Conservation (phyloP, 92 coral and sea anemone species). For the Zoanthus gigantus region DNA sequence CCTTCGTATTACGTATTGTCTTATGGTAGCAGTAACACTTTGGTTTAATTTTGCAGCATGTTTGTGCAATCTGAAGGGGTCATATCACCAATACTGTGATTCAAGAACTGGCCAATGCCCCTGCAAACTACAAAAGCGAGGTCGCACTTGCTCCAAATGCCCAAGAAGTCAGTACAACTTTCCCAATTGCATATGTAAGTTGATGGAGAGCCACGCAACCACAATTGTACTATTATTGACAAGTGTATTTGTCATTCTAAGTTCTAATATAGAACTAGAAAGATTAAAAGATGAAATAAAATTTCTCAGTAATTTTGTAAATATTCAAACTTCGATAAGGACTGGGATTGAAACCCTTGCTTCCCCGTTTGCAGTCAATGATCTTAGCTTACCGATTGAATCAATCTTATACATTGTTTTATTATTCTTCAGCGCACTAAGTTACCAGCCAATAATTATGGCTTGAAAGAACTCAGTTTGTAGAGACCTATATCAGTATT, state of each 20-base stretch:
- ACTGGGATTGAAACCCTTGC: too few species aligned
- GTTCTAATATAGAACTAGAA: too few species aligned
- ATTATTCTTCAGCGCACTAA: too few species aligned
- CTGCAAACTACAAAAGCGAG: slow-evolving; percentile 75
- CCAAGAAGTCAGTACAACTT: slow-evolving; percentile 79
- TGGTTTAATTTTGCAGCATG: slow-evolving; percentile 67
- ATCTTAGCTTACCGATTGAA: too few species aligned
- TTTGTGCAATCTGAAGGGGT: slow-evolving; percentile 75
- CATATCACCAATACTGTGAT: slow-evolving; percentile 71
- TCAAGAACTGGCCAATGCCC: slow-evolving; percentile 81
- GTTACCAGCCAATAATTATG: too few species aligned
- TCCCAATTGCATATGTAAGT: slow-evolving; percentile 93
- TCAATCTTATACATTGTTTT: too few species aligned
- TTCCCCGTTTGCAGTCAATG: too few species aligned
- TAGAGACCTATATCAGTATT: too few species aligned
- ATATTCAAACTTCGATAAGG: too few species aligned
- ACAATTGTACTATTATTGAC: not conserved
- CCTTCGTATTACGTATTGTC: too few species aligned
- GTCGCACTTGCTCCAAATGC: slow-evolving; percentile 82
- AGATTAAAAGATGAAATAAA: too few species aligned
- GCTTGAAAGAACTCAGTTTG: not conserved
- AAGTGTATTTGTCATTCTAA: not conserved
- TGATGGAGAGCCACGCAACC: not conserved
- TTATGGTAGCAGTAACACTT: not conserved
- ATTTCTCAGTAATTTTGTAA: too few species aligned